Base-by-base conservation (phyloP, 2,888 invertebrate species). In the Microplitis manilae region DNA sequence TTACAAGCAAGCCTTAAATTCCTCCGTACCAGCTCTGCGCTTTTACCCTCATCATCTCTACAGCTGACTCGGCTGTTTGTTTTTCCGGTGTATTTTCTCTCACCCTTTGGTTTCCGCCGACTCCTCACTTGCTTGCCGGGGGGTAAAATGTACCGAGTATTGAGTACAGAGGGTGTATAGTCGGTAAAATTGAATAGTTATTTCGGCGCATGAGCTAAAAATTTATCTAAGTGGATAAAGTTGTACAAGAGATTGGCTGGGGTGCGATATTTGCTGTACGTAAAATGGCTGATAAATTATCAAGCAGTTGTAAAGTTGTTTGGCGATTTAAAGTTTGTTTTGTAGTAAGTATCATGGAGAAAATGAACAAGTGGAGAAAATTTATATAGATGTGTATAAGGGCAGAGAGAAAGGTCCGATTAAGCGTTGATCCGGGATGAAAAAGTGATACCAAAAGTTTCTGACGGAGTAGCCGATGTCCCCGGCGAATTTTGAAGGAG, bases 371-470 rank as follows among this genome's bases (percentile, higher is more conserved):
- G 15, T 17, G 39, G 17, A 62, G 13, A 17, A 39, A 73, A 73
- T 50, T 15, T 13, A 15, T 68, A 40, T 39, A 50, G 2, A 68
- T n/a, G 17, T 68, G 17, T 7, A 68, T 40, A 17, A 64, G 9
- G 40, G 59, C 6, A 40, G 4, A 50, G 50, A 60, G 69, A 79
- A 77, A 82, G 78, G 81, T 75, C 80, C 87, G 89, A 89, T 88
- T 89, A 88, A 88, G 86, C 84, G 81, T 84, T 86, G 86, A 88
- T 87, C 86, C 83, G 81, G 80, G 79, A 83, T 83, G 82, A 86
- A 85, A 85, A 86, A 87, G 86, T 85, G 80, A 81, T 79, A 81
- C 79, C 76, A 80, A 84, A 88, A 88, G 87, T 88, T 88, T 82
- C 79, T 78, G 80, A 80, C 79, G 77, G 79, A 80, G 79, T 82